Percentiles rank a stretch among this genome's conserved stretches.
Evolutionary conservation across 2,797 vertebrate species (phyloP).

Genomic region (Lagodon rhomboides): DNA sequence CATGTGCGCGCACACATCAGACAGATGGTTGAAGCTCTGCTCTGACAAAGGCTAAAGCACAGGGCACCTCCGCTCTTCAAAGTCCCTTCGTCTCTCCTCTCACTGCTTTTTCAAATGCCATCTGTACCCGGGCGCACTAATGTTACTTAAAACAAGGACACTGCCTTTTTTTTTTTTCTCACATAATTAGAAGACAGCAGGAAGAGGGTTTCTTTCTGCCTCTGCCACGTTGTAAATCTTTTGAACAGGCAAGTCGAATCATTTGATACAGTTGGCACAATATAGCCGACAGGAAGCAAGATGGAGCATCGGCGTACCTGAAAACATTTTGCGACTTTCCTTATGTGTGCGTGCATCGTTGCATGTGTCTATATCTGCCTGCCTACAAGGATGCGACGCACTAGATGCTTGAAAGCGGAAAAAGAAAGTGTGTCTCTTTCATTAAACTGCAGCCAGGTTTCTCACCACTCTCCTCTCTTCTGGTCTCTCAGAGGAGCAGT

Average conservation of each 20-base stretch:
- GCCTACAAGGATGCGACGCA: constrained; percentile 41
- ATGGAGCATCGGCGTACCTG: constrained; percentile 42
- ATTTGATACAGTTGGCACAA: constrained; percentile 75
- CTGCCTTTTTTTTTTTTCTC: constrained; percentile 55
- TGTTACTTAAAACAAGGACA: constrained; percentile 83
- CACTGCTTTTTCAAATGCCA: constrained; percentile 81
- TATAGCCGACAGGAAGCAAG: constrained; percentile 54
- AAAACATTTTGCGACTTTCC: constrained; percentile 63
- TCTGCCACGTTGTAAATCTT: constrained; percentile 73
- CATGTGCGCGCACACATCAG: constrained; percentile 50
- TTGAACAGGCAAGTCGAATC: constrained; percentile 71
- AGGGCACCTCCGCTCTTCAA: constrained; percentile 84
- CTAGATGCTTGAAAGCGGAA: constrained; percentile 22
- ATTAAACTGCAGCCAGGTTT: constrained; percentile 74
- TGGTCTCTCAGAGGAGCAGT: constrained; percentile 74
- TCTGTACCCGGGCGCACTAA: constrained; percentile 80
- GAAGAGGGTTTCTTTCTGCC: constrained; percentile 61
- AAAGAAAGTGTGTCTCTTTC: constrained; percentile 65
- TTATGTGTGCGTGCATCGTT: constrained; percentile 18
- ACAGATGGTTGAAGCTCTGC: constrained; percentile 84
- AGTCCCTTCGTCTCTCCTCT: constrained; percentile 74
- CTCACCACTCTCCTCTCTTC: constrained; percentile 59
- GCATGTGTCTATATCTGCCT: constrained; percentile 18
- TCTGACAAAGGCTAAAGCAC: constrained; percentile 80
- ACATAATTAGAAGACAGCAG: constrained; percentile 77